A percentile compares a stretch with the other conserved stretches of the same genome.
Conservation (phyloP, 2,113 vertebrate genomes). For the Nycticorax nycticorax region DNA sequence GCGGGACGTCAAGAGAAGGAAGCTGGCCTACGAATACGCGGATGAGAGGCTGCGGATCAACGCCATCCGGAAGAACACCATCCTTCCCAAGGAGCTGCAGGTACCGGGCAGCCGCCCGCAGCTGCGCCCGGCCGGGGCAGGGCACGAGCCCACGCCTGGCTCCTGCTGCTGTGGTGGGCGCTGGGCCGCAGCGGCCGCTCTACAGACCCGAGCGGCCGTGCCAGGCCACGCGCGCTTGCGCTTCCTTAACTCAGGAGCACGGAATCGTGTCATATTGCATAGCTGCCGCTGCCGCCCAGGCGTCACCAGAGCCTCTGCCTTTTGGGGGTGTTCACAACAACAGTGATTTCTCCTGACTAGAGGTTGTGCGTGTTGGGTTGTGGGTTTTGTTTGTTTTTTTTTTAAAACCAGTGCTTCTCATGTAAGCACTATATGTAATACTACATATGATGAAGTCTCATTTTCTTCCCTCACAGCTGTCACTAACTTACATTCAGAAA, state of each 20-base stretch:
- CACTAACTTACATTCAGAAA: background rate
- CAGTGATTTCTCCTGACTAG: accelerated
- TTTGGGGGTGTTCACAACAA: background rate
- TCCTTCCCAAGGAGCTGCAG: conserved; percentile 92
- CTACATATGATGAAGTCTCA: accelerated
- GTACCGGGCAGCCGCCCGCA: conserved; percentile 53
- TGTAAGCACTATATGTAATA: background rate
- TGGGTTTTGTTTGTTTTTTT: background rate
- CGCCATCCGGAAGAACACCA: conserved; percentile 89
- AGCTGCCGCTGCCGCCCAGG: accelerated
- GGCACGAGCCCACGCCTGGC: accelerated
- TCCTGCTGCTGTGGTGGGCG: accelerated
- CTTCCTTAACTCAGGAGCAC: background rate
- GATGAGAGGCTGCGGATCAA: conserved; percentile 92
- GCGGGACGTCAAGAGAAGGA: conserved; percentile 91
- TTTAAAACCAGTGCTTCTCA: background rate
- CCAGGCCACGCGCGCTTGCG: accelerated
- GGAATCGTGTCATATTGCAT: accelerated
- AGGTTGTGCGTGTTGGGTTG: background rate
- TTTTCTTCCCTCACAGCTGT: background rate
- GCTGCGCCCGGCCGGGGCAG: background rate
- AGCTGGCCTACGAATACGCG: conserved; percentile 86
- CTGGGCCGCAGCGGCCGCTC: accelerated
- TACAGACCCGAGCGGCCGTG: accelerated
- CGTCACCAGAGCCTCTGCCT: accelerated